Evolutionary conservation across 2,113 vertebrate genomes (phyloP).

Genomic region (Merops nubicus): DNA sequence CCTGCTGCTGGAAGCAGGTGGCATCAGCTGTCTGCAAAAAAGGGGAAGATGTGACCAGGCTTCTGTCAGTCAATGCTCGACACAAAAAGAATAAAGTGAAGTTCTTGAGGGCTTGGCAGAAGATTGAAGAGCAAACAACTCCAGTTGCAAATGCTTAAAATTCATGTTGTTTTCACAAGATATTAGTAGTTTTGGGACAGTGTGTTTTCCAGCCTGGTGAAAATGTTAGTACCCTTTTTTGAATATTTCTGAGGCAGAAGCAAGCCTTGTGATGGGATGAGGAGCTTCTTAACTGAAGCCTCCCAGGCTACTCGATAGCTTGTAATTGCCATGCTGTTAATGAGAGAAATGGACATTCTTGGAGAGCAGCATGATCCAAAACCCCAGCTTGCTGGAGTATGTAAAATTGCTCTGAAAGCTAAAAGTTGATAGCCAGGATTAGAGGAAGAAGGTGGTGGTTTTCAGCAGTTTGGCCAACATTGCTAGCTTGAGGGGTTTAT

Average conservation of each 20-base stretch:
- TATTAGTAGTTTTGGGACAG: background rate
- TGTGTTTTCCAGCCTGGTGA: background rate
- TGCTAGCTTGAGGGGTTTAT: background rate
- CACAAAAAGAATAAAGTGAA: background rate
- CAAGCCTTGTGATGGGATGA: background rate
- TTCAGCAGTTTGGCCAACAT: background rate
- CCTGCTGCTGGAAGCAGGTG: background rate
- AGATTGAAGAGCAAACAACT: background rate
- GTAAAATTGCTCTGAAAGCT: background rate
- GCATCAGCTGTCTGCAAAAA: background rate
- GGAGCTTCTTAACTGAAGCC: background rate
- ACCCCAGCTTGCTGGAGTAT: background rate
- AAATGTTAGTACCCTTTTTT: background rate
- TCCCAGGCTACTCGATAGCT: background rate
- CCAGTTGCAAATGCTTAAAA: background rate
- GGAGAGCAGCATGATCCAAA: background rate
- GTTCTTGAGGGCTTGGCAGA: background rate
- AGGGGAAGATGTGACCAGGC: background rate
- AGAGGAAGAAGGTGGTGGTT: background rate
- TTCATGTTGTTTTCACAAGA: accelerated
- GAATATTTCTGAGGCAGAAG: background rate
- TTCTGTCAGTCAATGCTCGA: accelerated
- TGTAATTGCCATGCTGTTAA: background rate
- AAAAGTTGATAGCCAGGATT: background rate
- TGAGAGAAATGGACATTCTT: background rate